These are phyloP conservation scores for Apodemus speciosus DNA, from an alignment of 2,113 vertebrate species.

Conservation along the genomic window DNA sequence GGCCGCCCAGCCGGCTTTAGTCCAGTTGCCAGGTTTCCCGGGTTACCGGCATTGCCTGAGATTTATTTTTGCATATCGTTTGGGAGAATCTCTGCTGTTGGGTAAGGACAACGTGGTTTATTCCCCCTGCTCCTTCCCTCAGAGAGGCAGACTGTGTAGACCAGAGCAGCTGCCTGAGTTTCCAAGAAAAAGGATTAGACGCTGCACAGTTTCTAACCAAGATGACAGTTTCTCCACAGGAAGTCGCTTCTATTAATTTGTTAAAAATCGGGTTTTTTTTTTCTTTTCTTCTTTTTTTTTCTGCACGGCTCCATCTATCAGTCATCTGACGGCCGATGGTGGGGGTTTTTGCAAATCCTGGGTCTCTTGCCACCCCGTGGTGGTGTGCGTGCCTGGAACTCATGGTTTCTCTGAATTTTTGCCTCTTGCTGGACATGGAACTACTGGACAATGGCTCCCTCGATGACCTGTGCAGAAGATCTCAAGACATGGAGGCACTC, in stretches of 20 bases:
- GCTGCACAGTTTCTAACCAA: slow-evolving; percentile 77
- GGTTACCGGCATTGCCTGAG: slow-evolving; percentile 55
- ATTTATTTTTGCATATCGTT: slow-evolving; percentile 80
- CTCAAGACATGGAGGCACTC: neutral
- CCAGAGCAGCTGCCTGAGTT: slow-evolving; percentile 81
- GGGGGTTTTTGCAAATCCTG: neutral
- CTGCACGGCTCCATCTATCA: slow-evolving; percentile 53
- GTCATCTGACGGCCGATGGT: slow-evolving; percentile 41
- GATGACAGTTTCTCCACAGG: slow-evolving; percentile 77
- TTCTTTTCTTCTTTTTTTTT: neutral
- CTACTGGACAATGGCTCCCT: slow-evolving; percentile 18
- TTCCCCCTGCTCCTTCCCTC: slow-evolving; percentile 47
- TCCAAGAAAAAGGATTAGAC: slow-evolving; percentile 75
- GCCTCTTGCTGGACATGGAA: slow-evolving; percentile 4
- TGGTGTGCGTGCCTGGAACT: slow-evolving; percentile 30
- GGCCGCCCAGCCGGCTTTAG: slow-evolving; percentile 45
- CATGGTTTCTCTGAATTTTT: slow-evolving; percentile 23
- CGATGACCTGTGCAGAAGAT: neutral
- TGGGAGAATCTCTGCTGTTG: slow-evolving; percentile 76
- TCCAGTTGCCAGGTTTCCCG: slow-evolving; percentile 73
- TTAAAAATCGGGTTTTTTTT: neutral
- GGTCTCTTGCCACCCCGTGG: too few relatives aligned
- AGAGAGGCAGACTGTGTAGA: slow-evolving; percentile 80
- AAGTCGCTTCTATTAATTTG: slow-evolving; percentile 75
- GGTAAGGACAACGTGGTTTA: slow-evolving; percentile 60